Evolutionary conservation across 2,797 vertebrate genomes (phyloP).

Genomic region (Zenarchopterus dispar): DNA sequence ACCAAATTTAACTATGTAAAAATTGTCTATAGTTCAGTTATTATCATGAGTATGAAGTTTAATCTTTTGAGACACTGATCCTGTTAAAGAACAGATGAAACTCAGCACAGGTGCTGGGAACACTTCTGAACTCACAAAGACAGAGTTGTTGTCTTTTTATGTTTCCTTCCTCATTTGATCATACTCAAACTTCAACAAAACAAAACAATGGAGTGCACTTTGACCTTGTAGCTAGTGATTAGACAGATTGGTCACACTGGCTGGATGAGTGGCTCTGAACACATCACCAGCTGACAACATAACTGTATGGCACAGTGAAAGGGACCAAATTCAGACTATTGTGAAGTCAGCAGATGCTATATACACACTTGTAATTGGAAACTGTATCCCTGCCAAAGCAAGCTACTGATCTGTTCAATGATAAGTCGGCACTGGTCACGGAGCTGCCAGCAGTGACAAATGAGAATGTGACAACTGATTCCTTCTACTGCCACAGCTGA

Average conservation of each 20-base stretch:
- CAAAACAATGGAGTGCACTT: constrained; percentile 18
- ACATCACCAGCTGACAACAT: constrained; percentile 13
- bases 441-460: too few relatives aligned
- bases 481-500: too few relatives aligned
- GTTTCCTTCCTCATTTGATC: not conserved
- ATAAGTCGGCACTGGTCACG: too few relatives aligned
- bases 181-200: not conserved
- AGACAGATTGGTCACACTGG: constrained; percentile 35
- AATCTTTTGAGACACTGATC: not conserved
- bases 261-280: constrained; percentile 30
- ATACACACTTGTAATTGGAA: too few relatives aligned
- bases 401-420: too few relatives aligned
- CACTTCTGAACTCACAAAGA: constrained; percentile 4
- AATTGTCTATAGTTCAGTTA: not conserved
- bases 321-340: too few relatives aligned
- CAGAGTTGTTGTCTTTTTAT: not conserved
- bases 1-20: not conserved
- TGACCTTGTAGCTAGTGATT: constrained; percentile 46
- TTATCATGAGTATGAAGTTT: not conserved
- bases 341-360: too few relatives aligned
- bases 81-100: constrained; percentile 1
- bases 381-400: too few relatives aligned
- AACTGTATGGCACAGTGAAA: not conserved
- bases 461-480: too few relatives aligned
- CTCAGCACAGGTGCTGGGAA: not conserved